A percentile compares a stretch with the other conserved stretches of the same genome.
phyloP scores from a whole-genome alignment of 2,113 vertebrate species.

The Pedionomus torquatus region DNA sequence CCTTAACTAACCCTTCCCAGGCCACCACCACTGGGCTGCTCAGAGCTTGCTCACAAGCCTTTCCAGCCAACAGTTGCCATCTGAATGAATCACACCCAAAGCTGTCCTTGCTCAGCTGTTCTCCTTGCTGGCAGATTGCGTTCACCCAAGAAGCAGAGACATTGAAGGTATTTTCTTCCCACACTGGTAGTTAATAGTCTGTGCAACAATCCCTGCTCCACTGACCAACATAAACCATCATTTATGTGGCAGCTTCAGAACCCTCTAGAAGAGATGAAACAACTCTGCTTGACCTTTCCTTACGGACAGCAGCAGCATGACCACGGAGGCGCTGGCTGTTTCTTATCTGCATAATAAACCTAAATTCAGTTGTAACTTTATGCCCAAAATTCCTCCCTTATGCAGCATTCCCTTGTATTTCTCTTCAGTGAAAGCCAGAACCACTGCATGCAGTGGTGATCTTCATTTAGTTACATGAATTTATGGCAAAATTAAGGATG shows the following conservation, averaged over 20 bases:
- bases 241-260: not conserved
- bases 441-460: not conserved
- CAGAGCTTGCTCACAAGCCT: not conserved
- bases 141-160: not conserved
- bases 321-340: not conserved
- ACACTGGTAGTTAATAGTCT: not conserved
- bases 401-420: not conserved
- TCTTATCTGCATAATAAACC: not conserved
- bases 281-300: not conserved
- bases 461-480: not conserved
- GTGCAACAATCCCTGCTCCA: not conserved
- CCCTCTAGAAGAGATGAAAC: not conserved
- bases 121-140: not conserved
- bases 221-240: not conserved
- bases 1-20: not conserved
- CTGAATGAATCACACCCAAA: not conserved
- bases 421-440: not conserved
- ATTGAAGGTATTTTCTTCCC: not conserved
- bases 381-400: not conserved
- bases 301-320: rapidly evolving
- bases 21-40: not conserved
- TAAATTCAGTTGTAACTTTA: not conserved
- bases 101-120: not conserved
- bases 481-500: not conserved
- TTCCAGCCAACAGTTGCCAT: not conserved